Evolutionary conservation across 2,888 invertebrate species (phyloP).

Genomic region (Aplocera efformata): DNA sequence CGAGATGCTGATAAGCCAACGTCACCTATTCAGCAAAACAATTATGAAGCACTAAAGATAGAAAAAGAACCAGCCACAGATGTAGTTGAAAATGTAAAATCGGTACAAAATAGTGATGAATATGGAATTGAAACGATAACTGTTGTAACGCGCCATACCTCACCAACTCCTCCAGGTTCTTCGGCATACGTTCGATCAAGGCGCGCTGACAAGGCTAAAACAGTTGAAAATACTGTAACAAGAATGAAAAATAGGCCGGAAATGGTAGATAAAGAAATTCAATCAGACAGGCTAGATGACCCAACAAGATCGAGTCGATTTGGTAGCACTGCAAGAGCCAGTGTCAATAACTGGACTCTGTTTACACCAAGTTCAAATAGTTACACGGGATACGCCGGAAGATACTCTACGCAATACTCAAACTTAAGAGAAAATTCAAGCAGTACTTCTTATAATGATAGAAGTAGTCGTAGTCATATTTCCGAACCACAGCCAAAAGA

Average conservation of each 20-base stretch:
- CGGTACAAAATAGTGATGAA: slow-evolving; percentile 30
- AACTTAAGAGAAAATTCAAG: slow-evolving; percentile 54
- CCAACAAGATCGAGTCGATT: slow-evolving; percentile 84
- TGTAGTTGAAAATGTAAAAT: slow-evolving; percentile 2
- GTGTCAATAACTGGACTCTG: slow-evolving; percentile 83
- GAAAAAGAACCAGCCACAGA: slow-evolving; percentile 20
- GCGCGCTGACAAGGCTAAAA: slow-evolving; percentile 86
- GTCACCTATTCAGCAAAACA: slow-evolving; percentile 33
- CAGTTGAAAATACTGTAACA: slow-evolving; percentile 85
- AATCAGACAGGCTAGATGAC: slow-evolving; percentile 87
- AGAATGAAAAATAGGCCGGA: slow-evolving; percentile 78
- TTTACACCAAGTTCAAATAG: slow-evolving; percentile 71
- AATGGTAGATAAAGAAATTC: slow-evolving; percentile 86
- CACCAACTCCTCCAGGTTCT: slow-evolving; percentile 87
- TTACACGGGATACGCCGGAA: slow-evolving; percentile 71
- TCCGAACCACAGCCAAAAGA: slow-evolving; percentile 57
- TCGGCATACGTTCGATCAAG: slow-evolving; percentile 82
- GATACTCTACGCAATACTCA: slow-evolving; percentile 72
- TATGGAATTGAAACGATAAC: slow-evolving; percentile 74
- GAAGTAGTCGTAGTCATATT: slow-evolving; percentile 63
- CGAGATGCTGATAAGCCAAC: slow-evolving; percentile 44
- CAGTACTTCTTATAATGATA: slow-evolving; percentile 47
- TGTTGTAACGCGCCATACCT: slow-evolving; percentile 88
- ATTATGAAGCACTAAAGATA: slow-evolving; percentile 37
- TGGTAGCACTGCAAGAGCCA: slow-evolving; percentile 78